Percentiles rank a stretch among this genome's conserved stretches.
These are phyloP conservation scores for Smittia sp. DNA, from an alignment of 2,888 invertebrate species.

Conservation along the genomic window DNA sequence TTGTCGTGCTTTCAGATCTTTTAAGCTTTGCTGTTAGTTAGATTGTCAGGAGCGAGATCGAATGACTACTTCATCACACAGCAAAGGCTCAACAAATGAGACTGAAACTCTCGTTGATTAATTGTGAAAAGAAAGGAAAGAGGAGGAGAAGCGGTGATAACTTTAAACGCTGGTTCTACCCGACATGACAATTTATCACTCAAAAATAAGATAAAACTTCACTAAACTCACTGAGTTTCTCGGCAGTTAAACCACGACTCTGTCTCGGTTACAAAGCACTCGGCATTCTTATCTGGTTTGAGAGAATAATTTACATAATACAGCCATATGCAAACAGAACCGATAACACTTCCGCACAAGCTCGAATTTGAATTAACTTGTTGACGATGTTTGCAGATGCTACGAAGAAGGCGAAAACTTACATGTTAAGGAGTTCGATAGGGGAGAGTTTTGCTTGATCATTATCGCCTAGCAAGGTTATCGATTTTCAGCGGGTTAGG, in stretches of 20 bases:
- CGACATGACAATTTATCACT: too few species aligned
- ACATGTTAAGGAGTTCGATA: too few species aligned
- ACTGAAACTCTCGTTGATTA: too few species aligned
- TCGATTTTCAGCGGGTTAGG: not conserved
- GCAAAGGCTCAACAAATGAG: too few species aligned
- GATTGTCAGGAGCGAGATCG: too few species aligned
- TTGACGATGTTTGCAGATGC: conserved; percentile 26
- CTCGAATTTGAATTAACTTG: conserved; percentile 36
- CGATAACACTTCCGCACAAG: conserved; percentile 25
- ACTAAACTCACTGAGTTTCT: too few species aligned
- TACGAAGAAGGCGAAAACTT: not conserved
- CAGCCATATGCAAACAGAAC: conserved; percentile 2
- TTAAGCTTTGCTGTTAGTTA: not conserved
- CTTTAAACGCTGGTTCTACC: too few species aligned
- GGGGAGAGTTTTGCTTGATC: not conserved
- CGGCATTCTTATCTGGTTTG: not conserved
- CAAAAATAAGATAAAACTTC: too few species aligned
- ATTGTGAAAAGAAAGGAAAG: too few species aligned
- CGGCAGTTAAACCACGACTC: not conserved
- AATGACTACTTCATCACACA: too few species aligned
- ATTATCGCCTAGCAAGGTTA: not conserved
- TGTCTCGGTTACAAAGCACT: not conserved
- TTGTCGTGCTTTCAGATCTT: not conserved
- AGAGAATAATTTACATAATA: conserved; percentile 30
- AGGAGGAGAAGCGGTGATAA: too few species aligned